Conservation (phyloP, 2,888 invertebrate species). For the Leptothorax acervorum region DNA sequence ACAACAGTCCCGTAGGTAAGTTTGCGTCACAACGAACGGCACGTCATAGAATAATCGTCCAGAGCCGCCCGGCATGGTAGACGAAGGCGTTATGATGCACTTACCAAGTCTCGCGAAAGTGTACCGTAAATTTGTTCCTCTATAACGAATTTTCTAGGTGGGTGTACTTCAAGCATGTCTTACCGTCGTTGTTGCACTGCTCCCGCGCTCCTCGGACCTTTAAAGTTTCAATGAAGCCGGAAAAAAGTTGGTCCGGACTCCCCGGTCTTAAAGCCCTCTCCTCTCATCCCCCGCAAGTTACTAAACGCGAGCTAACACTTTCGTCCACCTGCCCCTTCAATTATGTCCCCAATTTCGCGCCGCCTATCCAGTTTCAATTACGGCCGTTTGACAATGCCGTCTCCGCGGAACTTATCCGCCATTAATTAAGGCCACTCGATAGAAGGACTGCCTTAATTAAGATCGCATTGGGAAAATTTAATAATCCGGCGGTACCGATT, state of each 20-base stretch:
- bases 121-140: conserved; percentile 39
- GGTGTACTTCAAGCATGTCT: conserved; percentile 26
- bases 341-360: conserved; percentile 67
- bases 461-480: conserved; percentile 45
- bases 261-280: conserved; percentile 25
- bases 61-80: conserved; percentile 55
- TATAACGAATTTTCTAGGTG: conserved; percentile 49
- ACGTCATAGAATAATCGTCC: conserved; percentile 61
- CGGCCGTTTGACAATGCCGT: conserved; percentile 51
- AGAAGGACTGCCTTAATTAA: conserved; percentile 54
- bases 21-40: conserved; percentile 28
- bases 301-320: conserved; percentile 58
- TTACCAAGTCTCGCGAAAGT: conserved; percentile 59
- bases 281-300: conserved; percentile 21
- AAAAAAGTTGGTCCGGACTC: conserved; percentile 44
- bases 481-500: conserved; percentile 58
- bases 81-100: conserved; percentile 68
- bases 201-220: conserved; percentile 44
- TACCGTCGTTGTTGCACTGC: conserved; percentile 7
- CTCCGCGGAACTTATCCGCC: conserved; percentile 51
- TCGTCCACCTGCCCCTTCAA: conserved; percentile 65
- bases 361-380: conserved; percentile 64
- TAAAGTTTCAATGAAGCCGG: conserved; percentile 56
- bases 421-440: conserved; percentile 55
- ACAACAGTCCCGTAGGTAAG: conserved; percentile 3